Evolutionary conservation across 2,113 vertebrate species (phyloP).

Genomic region (Petrocephalus microphthalmus): DNA sequence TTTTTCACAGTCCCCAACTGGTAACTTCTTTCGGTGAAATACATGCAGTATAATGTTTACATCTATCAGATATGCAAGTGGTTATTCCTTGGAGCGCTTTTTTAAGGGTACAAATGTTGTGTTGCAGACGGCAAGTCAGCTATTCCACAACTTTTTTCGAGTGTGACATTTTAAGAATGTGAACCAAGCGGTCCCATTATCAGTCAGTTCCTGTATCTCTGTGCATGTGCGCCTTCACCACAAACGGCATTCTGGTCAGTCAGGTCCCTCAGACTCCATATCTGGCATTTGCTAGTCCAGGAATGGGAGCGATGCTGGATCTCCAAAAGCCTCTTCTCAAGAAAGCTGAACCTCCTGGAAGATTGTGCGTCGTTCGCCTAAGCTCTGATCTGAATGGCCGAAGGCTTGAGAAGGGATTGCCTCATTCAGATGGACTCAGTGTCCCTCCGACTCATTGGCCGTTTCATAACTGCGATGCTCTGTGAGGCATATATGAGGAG

Average conservation of each 20-base stretch:
- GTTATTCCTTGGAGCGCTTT: not conserved
- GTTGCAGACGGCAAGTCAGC: not conserved
- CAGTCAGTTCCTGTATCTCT: not conserved
- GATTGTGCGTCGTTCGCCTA: not conserved
- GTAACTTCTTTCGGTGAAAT: not conserved
- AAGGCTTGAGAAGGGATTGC: not conserved
- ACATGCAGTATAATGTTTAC: not conserved
- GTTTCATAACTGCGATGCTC: not conserved
- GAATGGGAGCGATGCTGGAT: constrained; percentile 42
- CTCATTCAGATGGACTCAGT: not conserved
- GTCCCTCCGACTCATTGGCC: not conserved
- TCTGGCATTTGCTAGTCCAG: constrained; percentile 43
- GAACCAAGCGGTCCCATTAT: not conserved
- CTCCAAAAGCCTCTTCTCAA: constrained; percentile 58
- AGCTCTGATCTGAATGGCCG: not conserved
- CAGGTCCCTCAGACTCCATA: constrained; percentile 36
- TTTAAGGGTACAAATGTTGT: not conserved
- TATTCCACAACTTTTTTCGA: not conserved
- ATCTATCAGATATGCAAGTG: not conserved
- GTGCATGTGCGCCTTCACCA: not conserved
- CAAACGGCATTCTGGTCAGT: not conserved
- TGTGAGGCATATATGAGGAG: not conserved
- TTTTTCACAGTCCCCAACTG: not conserved
- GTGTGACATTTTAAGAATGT: not conserved
- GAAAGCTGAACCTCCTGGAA: constrained; percentile 25